Percentiles rank a stretch among this genome's conserved stretches.
Evolutionary conservation across 2,888 invertebrate genomes (phyloP).

Genomic region (Chrysopilus asiliformis): DNA sequence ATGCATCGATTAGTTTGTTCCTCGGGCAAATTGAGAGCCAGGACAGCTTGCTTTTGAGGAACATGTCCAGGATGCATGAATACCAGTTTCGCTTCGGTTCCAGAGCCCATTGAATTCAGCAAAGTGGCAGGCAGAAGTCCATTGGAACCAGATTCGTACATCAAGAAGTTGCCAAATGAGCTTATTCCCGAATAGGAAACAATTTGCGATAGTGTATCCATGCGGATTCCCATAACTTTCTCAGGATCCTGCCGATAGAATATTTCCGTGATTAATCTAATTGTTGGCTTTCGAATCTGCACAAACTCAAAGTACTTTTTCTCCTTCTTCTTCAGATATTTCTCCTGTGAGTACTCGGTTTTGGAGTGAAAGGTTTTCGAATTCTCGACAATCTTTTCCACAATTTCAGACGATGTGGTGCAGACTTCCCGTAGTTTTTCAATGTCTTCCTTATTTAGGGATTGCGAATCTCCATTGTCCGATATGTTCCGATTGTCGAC

Average conservation of each 20-base stretch:
- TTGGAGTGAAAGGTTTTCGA: conserved; percentile 82
- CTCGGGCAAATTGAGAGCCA: conserved; percentile 65
- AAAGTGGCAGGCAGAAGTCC: conserved; percentile 75
- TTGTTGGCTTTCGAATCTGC: conserved; percentile 63
- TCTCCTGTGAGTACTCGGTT: conserved; percentile 86
- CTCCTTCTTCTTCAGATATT: conserved; percentile 90
- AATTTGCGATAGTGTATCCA: conserved; percentile 83
- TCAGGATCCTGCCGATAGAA: conserved; percentile 66
- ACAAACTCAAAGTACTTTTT: conserved; percentile 82
- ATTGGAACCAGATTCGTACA: conserved; percentile 81
- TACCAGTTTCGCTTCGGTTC: conserved; percentile 50
- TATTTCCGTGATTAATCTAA: conserved; percentile 71
- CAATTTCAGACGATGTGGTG: conserved; percentile 65
- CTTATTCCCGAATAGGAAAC: conserved; percentile 69
- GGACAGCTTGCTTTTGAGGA: conserved; percentile 61
- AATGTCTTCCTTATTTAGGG: conserved; percentile 71
- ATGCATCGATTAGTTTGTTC: conserved; percentile 57
- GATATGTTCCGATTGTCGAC: conserved; percentile 72
- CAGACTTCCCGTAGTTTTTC: conserved; percentile 62
- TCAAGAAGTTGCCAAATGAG: conserved; percentile 58
- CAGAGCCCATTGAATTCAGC: conserved; percentile 58
- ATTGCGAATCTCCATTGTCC: conserved; percentile 63
- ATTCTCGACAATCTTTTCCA: conserved; percentile 76
- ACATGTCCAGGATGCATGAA: conserved; percentile 72
- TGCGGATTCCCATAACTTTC: conserved; percentile 62